phyloP scores from a whole-genome alignment of 2,797 vertebrate species.

The Myiotriccus ornatus region DNA sequence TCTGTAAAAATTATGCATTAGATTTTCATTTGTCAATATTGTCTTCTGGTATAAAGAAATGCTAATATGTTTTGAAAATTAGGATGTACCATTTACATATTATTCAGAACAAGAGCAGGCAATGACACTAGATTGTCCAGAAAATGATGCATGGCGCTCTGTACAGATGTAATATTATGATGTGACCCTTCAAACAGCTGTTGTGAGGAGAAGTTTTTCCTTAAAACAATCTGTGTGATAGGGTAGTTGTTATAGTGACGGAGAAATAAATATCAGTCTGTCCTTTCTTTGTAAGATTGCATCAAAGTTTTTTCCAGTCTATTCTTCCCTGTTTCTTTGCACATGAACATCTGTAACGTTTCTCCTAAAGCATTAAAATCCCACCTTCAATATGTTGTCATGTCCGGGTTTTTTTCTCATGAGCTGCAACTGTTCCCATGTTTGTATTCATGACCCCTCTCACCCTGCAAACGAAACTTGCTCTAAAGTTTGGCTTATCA shows the following conservation, averaged over 20 bases:
- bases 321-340: neutral
- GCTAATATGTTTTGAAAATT: neutral
- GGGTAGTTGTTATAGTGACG: neutral
- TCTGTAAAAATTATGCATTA: neutral
- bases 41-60: neutral
- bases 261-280: neutral
- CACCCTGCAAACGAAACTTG: neutral
- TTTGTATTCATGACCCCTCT: neutral
- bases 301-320: neutral
- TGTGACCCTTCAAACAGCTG: neutral
- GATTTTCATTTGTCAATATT: neutral
- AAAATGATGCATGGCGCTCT: neutral
- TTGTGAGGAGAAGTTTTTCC: neutral
- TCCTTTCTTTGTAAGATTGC: neutral
- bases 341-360: neutral
- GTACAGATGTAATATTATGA: neutral
- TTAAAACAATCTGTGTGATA: neutral
- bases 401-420: neutral
- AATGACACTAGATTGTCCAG: neutral
- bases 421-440: neutral
- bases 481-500: neutral
- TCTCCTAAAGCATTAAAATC: neutral
- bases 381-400: neutral
- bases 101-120: neutral
- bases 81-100: neutral